Conservation (phyloP, 1,140 invertebrate species). For the Fopius arisanus region DNA sequence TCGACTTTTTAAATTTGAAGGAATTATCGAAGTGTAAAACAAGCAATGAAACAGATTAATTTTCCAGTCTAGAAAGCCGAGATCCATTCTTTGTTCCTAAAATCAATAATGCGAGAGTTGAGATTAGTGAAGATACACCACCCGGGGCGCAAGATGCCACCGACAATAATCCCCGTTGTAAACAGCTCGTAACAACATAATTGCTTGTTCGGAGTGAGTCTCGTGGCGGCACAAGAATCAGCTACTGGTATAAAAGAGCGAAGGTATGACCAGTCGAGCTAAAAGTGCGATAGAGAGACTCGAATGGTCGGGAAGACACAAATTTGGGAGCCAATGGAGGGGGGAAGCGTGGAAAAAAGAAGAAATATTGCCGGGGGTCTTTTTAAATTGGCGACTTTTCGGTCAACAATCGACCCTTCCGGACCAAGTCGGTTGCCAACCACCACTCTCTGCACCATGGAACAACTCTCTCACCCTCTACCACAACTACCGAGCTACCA, state of each 20-base stretch:
- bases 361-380: conserved; percentile 57
- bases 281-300: neutral
- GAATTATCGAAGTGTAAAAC: neutral
- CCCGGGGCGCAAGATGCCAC: conserved; percentile 61
- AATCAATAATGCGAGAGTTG: conserved; percentile 56
- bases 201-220: conserved; percentile 56
- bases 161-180: conserved; percentile 65
- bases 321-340: neutral
- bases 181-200: conserved; percentile 66
- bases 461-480: neutral
- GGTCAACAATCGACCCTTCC: conserved; percentile 67
- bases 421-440: conserved; percentile 51
- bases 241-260: neutral
- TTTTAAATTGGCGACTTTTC: conserved; percentile 68
- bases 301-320: neutral
- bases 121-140: conserved; percentile 30
- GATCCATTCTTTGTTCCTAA: conserved; percentile 47
- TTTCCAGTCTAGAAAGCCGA: neutral
- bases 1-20: too few relatives aligned
- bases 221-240: conserved; percentile 17
- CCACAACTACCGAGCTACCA: neutral
- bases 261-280: neutral
- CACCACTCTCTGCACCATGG: conserved; percentile 37
- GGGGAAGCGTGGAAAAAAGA: conserved; percentile 38
- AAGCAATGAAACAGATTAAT: neutral